Evolutionary conservation across 1,140 invertebrate genomes (phyloP).

Genomic region (Dreissena rostriformis): DNA sequence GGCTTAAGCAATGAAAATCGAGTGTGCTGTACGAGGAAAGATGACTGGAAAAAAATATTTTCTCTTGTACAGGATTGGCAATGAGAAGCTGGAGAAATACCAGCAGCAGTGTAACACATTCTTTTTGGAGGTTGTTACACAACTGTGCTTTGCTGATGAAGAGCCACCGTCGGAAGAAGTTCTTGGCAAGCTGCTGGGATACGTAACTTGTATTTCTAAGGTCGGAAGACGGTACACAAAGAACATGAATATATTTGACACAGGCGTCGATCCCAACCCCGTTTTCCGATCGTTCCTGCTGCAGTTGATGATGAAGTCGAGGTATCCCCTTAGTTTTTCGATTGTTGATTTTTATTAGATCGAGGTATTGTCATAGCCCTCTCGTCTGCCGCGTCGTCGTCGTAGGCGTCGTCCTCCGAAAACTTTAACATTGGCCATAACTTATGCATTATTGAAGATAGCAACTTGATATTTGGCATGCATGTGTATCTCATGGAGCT

Average conservation of each 20-base stretch:
- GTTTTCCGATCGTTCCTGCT: conserved; percentile 75
- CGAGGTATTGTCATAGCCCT: no score
- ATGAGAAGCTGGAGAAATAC: conserved; percentile 50
- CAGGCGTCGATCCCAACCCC: conserved; percentile 73
- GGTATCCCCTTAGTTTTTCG: conserved; percentile 38
- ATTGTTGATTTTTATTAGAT: no score
- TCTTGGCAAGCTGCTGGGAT: conserved; percentile 67
- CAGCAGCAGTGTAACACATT: conserved; percentile 70
- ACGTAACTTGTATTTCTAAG: conserved; percentile 61
- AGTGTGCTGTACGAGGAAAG: no score
- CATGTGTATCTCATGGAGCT: no score
- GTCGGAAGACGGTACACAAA: conserved; percentile 54
- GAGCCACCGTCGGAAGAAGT: conserved; percentile 67
- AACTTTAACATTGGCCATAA: no score
- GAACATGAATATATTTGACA: conserved; percentile 68
- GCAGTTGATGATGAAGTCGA: conserved; percentile 68
- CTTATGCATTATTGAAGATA: no score
- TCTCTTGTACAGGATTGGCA: conserved; percentile 3
- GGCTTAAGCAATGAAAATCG: not conserved
- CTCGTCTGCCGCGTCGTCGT: no score
- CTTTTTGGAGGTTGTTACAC: conserved; percentile 75
- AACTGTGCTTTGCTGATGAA: conserved; percentile 71
- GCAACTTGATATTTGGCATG: no score
- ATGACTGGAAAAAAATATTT: not conserved
- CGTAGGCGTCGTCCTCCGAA: no score